These are phyloP conservation scores for Cryptoprocta ferox DNA, from an alignment of 2,797 vertebrate genomes.

Conservation along the genomic window DNA sequence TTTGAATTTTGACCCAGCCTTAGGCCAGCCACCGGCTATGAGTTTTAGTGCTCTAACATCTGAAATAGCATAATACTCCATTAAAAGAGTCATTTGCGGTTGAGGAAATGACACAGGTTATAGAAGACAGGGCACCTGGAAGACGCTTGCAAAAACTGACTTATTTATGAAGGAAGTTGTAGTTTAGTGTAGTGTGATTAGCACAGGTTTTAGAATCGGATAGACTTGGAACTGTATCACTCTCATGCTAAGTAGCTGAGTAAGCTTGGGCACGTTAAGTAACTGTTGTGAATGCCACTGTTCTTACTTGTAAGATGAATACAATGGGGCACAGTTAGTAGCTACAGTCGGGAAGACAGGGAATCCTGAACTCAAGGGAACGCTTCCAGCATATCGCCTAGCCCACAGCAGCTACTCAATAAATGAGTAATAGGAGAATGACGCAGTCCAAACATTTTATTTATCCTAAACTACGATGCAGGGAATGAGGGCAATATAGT, in stretches of 20 bases:
- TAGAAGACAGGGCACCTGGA: background rate
- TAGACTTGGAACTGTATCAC: background rate
- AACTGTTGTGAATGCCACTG: background rate
- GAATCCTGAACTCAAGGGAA: background rate
- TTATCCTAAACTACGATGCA: background rate
- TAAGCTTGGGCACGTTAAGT: background rate
- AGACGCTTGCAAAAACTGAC: background rate
- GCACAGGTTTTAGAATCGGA: background rate
- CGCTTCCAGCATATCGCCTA: background rate
- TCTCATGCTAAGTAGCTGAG: background rate
- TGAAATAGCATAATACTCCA: background rate
- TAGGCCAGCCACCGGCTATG: background rate
- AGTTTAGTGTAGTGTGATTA: background rate
- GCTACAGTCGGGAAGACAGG: background rate
- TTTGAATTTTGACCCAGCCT: background rate
- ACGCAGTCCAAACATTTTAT: background rate
- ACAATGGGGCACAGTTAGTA: background rate
- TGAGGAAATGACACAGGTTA: background rate
- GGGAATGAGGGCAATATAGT: background rate
- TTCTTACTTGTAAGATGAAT: background rate
- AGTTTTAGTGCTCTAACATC: background rate
- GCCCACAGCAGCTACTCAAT: background rate
- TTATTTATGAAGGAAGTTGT: conserved; percentile 1
- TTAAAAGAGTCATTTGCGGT: background rate
- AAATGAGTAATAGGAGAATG: background rate